A percentile compares a stretch with the other conserved stretches of the same genome.
Evolutionary conservation across 2,797 vertebrate genomes (phyloP).

Genomic region (Vultur gryphus): DNA sequence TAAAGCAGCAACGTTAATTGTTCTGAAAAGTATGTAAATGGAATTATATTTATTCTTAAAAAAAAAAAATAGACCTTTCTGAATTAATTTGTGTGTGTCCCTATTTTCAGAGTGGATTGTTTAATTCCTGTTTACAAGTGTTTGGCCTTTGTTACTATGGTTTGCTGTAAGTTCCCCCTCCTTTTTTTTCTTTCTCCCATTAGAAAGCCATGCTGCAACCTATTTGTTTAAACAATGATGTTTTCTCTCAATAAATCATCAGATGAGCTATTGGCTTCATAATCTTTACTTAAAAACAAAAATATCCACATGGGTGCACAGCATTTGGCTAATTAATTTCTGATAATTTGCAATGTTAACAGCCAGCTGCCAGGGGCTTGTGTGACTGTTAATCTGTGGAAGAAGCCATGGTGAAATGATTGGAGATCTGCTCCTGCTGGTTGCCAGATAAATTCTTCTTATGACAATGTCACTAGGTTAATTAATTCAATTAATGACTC

Average conservation of each 20-base stretch:
- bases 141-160: not conserved
- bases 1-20: not conserved
- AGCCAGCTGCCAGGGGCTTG: slow-evolving; percentile 40
- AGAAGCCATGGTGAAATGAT: slow-evolving; percentile 41
- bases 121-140: slow-evolving; percentile 21
- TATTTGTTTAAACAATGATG: not conserved
- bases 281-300: slow-evolving; percentile 56
- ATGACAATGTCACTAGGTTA: slow-evolving; percentile 74
- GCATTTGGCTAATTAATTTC: slow-evolving; percentile 61
- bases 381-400: slow-evolving; percentile 38
- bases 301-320: slow-evolving; percentile 59
- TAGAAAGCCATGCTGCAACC: not conserved
- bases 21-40: not conserved
- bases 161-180: not conserved
- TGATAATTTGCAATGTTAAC: slow-evolving; percentile 41
- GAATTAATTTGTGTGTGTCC: not conserved
- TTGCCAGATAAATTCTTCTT: slow-evolving; percentile 70
- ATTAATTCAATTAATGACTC: slow-evolving; percentile 78
- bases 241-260: slow-evolving; percentile 21
- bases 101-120: not conserved
- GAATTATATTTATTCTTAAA: not conserved
- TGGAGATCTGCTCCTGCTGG: slow-evolving; percentile 61
- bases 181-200: not conserved
- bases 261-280: slow-evolving; percentile 2
- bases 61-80: not conserved